phyloP scores from a whole-genome alignment of 37 sponge, comb jelly and placozoan genomes.

The Ianthella basta region DNA sequence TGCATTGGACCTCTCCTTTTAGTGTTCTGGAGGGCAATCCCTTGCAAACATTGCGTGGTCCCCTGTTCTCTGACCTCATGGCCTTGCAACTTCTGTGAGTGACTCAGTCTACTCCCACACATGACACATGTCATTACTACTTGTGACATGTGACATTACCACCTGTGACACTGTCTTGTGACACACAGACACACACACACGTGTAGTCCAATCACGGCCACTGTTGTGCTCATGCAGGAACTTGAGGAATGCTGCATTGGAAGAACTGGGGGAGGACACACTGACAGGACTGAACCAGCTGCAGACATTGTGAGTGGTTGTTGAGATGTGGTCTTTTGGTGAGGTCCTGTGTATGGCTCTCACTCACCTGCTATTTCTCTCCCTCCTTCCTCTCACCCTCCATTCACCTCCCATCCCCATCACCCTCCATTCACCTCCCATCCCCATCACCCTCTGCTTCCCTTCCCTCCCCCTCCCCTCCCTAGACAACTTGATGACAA shows the following conservation, averaged over 20 bases:
- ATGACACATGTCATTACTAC: too few species aligned
- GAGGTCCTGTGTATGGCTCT: background rate
- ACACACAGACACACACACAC: background rate
- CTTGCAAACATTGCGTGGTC: slow-evolving; percentile 27
- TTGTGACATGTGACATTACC: too few species aligned
- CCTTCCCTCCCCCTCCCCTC: background rate
- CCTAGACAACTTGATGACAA: background rate
- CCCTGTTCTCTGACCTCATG: background rate
- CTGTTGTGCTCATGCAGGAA: slow-evolving; percentile 22
- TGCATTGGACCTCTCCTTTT: background rate
- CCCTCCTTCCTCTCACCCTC: too few species aligned
- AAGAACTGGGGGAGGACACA: background rate
- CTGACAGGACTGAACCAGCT: slow-evolving; percentile 43
- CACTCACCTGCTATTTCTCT: too few species aligned
- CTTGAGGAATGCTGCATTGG: slow-evolving; percentile 41
- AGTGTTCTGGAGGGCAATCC: slow-evolving; percentile 28
- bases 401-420: too few species aligned
- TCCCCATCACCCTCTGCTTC: background rate
- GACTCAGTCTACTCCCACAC: background rate
- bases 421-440: too few species aligned
- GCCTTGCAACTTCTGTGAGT: slow-evolving; percentile 43
- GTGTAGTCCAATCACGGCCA: background rate
- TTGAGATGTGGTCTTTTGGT: background rate
- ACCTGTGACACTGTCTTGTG: too few species aligned
- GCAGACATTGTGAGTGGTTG: slow-evolving; percentile 30